phyloP scores from a whole-genome alignment of 1,140 invertebrate species.

The Penaeus japonicus region DNA sequence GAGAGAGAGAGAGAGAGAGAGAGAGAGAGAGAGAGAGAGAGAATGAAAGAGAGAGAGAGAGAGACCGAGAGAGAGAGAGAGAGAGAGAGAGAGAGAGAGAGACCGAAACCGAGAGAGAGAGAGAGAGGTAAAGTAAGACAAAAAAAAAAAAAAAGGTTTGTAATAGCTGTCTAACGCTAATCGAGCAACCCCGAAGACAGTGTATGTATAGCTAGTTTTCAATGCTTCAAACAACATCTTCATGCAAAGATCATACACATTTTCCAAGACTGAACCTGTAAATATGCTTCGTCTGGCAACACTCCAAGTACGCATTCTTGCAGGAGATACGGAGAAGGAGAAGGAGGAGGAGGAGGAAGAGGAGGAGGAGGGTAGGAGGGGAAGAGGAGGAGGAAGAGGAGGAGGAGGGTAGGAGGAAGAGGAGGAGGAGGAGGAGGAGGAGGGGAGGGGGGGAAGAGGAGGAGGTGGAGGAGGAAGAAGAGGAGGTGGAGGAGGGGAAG shows the following conservation, averaged over 20 bases:
- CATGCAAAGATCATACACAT: too few species aligned
- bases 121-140: background rate
- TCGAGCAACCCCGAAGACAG: too few species aligned
- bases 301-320: too few species aligned
- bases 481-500: background rate
- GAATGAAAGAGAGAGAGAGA: background rate
- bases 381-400: background rate
- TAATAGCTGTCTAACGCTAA: too few species aligned
- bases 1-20: background rate
- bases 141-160: background rate
- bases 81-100: background rate
- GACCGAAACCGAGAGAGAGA: background rate
- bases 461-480: background rate
- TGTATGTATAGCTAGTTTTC: too few species aligned
- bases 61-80: background rate
- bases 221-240: too few species aligned
- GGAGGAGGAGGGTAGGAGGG: background rate
- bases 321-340: background rate
- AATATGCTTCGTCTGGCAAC: too few species aligned
- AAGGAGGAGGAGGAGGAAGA: background rate
- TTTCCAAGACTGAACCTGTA: too few species aligned
- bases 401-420: background rate
- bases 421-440: background rate
- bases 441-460: background rate
- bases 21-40: background rate